These are phyloP conservation scores for Urocynchramus pylzowi DNA, from an alignment of 2,113 vertebrate genomes.

Conservation along the genomic window DNA sequence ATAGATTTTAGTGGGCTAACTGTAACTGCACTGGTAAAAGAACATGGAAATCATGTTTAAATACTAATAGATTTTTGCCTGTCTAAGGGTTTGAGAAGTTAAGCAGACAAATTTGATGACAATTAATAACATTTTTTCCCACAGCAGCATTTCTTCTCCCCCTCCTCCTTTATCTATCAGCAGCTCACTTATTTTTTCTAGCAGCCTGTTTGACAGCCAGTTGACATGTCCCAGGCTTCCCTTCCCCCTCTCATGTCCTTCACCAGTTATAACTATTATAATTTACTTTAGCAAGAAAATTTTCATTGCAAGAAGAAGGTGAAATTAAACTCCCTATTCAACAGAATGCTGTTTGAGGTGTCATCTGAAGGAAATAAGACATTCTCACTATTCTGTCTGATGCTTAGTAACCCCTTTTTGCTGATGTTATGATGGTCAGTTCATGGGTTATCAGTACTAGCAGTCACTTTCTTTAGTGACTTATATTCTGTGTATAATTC, in stretches of 20 bases:
- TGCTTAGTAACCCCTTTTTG: background rate
- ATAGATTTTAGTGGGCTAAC: background rate
- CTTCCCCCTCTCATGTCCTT: background rate
- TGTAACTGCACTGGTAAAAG: background rate
- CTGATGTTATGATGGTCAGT: background rate
- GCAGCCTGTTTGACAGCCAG: slow-evolving; percentile 7
- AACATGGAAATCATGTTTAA: background rate
- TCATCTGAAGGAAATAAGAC: background rate
- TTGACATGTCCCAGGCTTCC: slow-evolving; percentile 29
- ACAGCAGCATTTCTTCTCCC: slow-evolving; percentile 4
- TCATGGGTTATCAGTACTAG: background rate
- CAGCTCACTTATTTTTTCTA: slow-evolving; percentile 28
- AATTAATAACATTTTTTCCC: slow-evolving; percentile 42
- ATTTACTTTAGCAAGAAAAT: background rate
- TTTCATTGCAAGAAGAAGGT: background rate
- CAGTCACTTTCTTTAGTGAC: background rate
- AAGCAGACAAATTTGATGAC: slow-evolving; percentile 16
- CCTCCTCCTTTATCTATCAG: slow-evolving; percentile 16
- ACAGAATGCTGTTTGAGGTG: background rate
- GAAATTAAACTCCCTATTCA: background rate
- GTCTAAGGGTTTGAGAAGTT: background rate
- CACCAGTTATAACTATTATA: background rate
- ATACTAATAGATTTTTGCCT: background rate
- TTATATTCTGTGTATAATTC: background rate
- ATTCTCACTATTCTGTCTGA: background rate